Conservation (phyloP, 2,888 invertebrate genomes). For the Hypselothyrea guttata region DNA sequence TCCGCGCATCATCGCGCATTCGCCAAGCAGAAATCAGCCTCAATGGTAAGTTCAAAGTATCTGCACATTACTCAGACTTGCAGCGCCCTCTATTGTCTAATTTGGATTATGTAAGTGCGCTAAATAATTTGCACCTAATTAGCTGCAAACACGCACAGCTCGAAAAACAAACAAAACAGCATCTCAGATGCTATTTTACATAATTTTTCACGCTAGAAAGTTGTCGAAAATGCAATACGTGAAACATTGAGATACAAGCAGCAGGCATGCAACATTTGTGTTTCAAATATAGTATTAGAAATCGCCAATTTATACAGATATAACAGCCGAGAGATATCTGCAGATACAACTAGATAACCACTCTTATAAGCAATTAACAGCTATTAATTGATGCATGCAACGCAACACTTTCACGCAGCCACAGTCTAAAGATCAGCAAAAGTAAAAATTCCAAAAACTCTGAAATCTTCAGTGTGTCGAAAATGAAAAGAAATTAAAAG, state of each 20-base stretch:
- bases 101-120: constrained; percentile 61
- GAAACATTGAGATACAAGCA: constrained; percentile 25
- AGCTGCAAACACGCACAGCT: constrained; percentile 59
- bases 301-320: not conserved
- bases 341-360: not conserved
- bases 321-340: not conserved
- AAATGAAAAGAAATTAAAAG: too few species aligned
- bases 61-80: constrained; percentile 1
- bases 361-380: constrained; percentile 10
- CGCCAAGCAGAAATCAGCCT: constrained; percentile 81
- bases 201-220: constrained; percentile 73
- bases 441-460: not conserved
- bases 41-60: constrained; percentile 77
- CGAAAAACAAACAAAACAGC: constrained; percentile 29
- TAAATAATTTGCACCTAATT: constrained; percentile 56
- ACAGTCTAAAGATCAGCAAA: not conserved
- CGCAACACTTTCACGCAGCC: constrained; percentile 65
- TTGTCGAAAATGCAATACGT: constrained; percentile 67
- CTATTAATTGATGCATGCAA: constrained; percentile 56
- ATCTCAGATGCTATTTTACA: constrained; percentile 56
- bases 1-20: constrained; percentile 81
- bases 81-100: constrained; percentile 59
- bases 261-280: constrained; percentile 36
- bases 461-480: too few species aligned
- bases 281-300: not conserved